Percentiles rank a stretch among this genome's conserved stretches.
phyloP scores from a whole-genome alignment of 2,888 invertebrate species.

The Agonopterix subpropinquella region DNA sequence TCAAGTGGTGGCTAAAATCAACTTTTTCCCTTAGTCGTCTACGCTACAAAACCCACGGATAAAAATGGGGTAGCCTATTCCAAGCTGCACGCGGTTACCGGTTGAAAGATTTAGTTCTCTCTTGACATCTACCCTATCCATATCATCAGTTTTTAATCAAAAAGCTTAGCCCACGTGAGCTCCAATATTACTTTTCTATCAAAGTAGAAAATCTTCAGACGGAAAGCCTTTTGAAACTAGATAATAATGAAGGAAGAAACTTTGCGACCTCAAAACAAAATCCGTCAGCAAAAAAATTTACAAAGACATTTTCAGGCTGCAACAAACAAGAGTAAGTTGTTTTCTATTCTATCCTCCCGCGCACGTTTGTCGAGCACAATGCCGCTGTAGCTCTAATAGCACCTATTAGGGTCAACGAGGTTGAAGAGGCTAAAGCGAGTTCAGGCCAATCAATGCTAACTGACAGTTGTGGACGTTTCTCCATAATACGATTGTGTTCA shows the following conservation, averaged over 20 bases:
- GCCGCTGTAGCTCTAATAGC: slow-evolving; percentile 4
- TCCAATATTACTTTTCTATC: neutral
- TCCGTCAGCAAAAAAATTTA: too few species aligned
- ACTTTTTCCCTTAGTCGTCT: too few species aligned
- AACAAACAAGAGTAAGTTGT: neutral
- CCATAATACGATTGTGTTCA: too few species aligned
- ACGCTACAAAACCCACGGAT: too few species aligned
- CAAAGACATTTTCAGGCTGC: too few species aligned
- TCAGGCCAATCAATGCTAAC: slow-evolving; percentile 27
- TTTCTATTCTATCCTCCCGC: neutral
- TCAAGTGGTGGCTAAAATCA: too few species aligned
- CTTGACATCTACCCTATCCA: too few species aligned
- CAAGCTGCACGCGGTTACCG: too few species aligned
- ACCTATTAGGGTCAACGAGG: slow-evolving; percentile 11
- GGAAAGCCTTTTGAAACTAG: neutral
- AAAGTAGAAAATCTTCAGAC: neutral
- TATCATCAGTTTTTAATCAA: neutral
- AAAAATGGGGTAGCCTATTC: too few species aligned
- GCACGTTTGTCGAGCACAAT: slow-evolving; percentile 2
- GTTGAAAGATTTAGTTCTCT: too few species aligned
- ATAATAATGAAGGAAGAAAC: neutral
- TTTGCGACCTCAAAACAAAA: too few species aligned
- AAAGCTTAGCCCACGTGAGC: neutral
- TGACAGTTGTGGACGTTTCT: slow-evolving; percentile 15
- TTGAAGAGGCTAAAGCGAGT: slow-evolving; percentile 17